phyloP scores from a whole-genome alignment of 2,113 vertebrate genomes.

The Calidris pygmaea region DNA sequence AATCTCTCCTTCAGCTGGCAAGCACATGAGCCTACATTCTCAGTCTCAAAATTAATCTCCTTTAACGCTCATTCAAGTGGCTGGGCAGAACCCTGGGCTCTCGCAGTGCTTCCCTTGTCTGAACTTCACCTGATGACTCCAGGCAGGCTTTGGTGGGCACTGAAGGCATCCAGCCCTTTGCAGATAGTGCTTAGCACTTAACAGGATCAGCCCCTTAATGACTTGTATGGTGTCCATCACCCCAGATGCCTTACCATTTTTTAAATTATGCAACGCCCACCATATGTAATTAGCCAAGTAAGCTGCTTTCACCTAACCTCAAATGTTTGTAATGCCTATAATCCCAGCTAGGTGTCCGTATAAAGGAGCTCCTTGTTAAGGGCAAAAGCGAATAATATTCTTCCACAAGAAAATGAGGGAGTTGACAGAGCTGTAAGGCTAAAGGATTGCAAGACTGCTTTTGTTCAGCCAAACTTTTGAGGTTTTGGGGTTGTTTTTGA shows the following conservation, averaged over 20 bases:
- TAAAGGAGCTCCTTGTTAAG: constrained; percentile 32
- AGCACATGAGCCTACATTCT: not conserved
- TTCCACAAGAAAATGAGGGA: not conserved
- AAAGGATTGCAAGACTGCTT: not conserved
- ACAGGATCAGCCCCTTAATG: constrained; percentile 34
- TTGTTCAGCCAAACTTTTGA: not conserved
- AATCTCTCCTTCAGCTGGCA: constrained; percentile 2
- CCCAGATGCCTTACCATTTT: constrained; percentile 15
- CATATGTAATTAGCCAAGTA: constrained; percentile 17
- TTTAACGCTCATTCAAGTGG: constrained; percentile 15
- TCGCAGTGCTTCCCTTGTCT: not conserved
- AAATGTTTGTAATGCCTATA: not conserved
- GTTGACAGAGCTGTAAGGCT: not conserved
- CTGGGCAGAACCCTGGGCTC: not conserved
- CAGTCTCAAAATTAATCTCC: not conserved
- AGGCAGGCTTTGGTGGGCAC: not conserved
- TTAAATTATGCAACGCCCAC: not conserved
- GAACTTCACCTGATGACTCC: not conserved
- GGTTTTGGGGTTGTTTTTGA: not conserved
- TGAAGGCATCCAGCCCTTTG: not conserved
- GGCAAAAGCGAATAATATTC: not conserved
- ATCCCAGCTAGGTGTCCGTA: constrained; percentile 9
- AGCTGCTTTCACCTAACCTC: constrained; percentile 55
- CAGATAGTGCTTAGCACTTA: constrained; percentile 17
- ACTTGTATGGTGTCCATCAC: constrained; percentile 14